phyloP scores from a whole-genome alignment of 1,140 invertebrate genomes.

The Chymomyza costata region DNA sequence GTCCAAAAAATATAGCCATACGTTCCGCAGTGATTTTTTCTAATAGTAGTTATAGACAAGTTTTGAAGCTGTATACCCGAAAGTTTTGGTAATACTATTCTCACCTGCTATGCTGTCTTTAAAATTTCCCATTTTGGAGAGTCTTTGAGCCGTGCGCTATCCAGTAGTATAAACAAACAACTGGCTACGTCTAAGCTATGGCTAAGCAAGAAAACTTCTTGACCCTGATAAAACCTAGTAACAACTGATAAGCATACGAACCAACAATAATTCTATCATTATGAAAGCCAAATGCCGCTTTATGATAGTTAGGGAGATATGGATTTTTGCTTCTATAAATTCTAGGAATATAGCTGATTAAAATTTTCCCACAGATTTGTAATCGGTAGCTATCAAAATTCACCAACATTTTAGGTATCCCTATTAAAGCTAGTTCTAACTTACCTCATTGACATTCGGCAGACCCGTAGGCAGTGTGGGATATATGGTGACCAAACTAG shows the following conservation, averaged over 20 bases:
- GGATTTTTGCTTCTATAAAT: no score
- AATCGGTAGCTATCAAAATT: no score
- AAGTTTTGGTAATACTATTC: neutral
- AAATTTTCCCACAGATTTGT: no score
- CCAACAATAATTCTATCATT: no score
- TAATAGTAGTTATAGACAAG: slow-evolving; percentile 12
- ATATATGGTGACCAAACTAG: slow-evolving; percentile 18
- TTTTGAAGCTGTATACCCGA: no score
- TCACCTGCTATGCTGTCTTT: slow-evolving; percentile 44
- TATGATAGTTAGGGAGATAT: no score
- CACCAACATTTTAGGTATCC: no score
- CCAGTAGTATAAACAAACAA: slow-evolving; percentile 8
- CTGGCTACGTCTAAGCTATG: slow-evolving; percentile 35
- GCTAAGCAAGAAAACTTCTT: slow-evolving; percentile 5
- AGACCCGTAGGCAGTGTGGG: slow-evolving; percentile 63
- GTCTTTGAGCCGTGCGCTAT: neutral
- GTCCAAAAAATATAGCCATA: slow-evolving; percentile 59
- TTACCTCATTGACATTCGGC: slow-evolving; percentile 57
- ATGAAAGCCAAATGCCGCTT: no score
- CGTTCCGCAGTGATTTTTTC: slow-evolving; percentile 44
- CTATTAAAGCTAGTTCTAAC: slow-evolving; percentile 20
- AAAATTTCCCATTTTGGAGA: slow-evolving; percentile 24
- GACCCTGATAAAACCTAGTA: slow-evolving; percentile 35
- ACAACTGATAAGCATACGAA: slow-evolving; percentile 36
- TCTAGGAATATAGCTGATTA: no score